These are phyloP conservation scores for Conops quadrifasciatus DNA, from an alignment of 2,888 invertebrate species.

Conservation along the genomic window DNA sequence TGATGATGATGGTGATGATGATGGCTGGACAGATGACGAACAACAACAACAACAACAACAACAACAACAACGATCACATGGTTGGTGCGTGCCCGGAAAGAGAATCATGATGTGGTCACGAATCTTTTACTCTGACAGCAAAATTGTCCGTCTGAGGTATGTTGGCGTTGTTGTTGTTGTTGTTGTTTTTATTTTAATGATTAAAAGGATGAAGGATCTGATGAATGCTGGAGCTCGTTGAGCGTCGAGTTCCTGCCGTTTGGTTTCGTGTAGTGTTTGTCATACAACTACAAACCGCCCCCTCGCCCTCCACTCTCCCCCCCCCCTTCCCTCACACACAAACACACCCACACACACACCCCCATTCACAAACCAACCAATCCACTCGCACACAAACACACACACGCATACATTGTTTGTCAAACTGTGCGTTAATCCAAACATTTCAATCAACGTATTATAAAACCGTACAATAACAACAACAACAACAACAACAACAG, in stretches of 20 bases:
- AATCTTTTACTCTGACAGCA: no score
- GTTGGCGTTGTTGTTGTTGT: slow-evolving; percentile 2
- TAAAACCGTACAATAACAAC: slow-evolving; percentile 10
- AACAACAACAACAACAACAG: not conserved
- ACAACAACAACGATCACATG: no score
- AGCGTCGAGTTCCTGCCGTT: not conserved
- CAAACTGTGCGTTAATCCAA: slow-evolving; percentile 22
- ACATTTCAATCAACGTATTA: slow-evolving; percentile 17
- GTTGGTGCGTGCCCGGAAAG: no score
- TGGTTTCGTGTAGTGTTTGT: slow-evolving; percentile 12
- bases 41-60: slow-evolving; percentile 30
- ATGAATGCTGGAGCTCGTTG: not conserved
- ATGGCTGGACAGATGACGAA: slow-evolving; percentile 53
- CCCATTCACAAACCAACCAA: not conserved
- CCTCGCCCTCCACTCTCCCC: no score
- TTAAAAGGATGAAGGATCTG: not conserved
- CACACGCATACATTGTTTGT: not conserved
- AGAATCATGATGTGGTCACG: no score
- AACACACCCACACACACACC: not conserved
- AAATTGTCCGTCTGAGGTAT: no score
- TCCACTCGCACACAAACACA: not conserved
- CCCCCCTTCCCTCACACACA: not conserved
- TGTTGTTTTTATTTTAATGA: not conserved
- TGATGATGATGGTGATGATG: no score
- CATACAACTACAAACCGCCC: no score